phyloP scores from a whole-genome alignment of 2,113 vertebrate genomes.

The Phylloscopus trochiloides region DNA sequence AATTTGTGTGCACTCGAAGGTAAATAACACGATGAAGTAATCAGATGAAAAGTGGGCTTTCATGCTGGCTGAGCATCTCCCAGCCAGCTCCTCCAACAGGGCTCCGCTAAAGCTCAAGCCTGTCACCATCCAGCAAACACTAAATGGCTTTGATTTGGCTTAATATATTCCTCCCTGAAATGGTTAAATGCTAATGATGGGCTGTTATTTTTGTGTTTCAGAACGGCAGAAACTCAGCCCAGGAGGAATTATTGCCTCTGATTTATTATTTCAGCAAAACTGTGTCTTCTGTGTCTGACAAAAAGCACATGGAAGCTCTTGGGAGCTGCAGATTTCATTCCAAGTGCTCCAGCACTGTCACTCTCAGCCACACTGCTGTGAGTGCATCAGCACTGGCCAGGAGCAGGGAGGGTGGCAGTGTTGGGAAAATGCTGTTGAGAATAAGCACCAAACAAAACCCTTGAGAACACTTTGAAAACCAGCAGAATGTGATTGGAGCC shows the following conservation, averaged over 20 bases:
- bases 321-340: background rate
- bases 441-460: background rate
- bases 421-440: background rate
- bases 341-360: background rate
- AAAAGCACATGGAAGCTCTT: background rate
- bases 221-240: background rate
- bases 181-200: background rate
- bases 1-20: constrained; percentile 52
- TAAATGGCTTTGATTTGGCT: background rate
- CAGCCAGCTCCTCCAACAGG: background rate
- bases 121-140: background rate
- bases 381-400: background rate
- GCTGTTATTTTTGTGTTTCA: background rate
- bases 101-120: background rate
- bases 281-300: background rate
- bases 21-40: constrained; percentile 41
- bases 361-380: background rate
- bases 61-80: constrained; percentile 10
- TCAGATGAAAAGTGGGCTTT: constrained; percentile 28
- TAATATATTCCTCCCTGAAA: background rate
- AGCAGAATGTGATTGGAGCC: background rate
- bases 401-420: background rate
- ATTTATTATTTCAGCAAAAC: background rate
- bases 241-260: background rate
- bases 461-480: background rate